These are phyloP conservation scores for Proteles cristata DNA, from an alignment of 2,113 vertebrate genomes.

Conservation along the genomic window DNA sequence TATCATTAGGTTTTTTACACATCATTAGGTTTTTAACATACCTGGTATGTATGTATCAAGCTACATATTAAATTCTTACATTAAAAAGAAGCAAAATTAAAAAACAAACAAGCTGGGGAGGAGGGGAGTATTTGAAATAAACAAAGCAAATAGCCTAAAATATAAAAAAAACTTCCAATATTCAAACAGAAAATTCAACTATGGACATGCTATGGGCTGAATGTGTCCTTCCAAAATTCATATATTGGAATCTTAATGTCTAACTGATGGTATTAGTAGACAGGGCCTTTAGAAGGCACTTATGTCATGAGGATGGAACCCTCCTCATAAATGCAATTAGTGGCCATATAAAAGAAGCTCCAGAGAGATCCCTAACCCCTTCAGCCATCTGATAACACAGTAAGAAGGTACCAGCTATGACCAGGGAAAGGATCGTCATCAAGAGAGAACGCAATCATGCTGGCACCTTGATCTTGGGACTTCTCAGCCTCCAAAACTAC, in stretches of 20 bases:
- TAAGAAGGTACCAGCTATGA: background rate
- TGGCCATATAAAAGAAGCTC: background rate
- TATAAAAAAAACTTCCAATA: background rate
- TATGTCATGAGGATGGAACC: background rate
- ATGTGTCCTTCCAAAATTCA: background rate
- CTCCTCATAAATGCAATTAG: background rate
- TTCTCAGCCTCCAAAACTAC: background rate
- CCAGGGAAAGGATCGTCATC: background rate
- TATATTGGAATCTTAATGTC: background rate
- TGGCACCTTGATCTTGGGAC: background rate
- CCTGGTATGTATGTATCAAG: background rate
- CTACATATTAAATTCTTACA: background rate
- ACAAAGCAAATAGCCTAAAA: background rate
- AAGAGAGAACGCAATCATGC: background rate
- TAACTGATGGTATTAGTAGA: background rate
- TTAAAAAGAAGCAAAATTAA: background rate
- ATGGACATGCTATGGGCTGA: background rate
- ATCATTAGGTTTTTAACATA: background rate
- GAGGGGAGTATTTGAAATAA: background rate
- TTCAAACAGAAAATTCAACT: background rate
- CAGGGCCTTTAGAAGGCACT: background rate
- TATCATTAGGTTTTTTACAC: background rate
- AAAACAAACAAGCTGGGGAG: background rate
- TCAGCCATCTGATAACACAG: background rate
- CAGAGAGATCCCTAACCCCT: background rate